phyloP scores from a whole-genome alignment of 2,113 vertebrate genomes.

The Phoxinus phoxinus region DNA sequence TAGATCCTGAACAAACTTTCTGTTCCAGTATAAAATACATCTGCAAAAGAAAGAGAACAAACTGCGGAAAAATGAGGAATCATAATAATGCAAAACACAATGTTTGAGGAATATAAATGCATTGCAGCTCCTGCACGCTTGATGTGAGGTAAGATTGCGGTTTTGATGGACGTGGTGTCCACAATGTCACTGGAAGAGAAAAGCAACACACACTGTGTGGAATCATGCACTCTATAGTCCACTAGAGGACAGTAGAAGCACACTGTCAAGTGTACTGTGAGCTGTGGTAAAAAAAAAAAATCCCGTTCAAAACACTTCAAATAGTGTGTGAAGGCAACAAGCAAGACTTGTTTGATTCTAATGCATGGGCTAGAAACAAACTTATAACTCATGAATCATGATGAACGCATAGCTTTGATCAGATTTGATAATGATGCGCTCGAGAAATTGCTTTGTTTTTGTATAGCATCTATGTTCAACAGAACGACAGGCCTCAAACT shows the following conservation, averaged over 20 bases:
- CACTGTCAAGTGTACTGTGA: slow-evolving; percentile 5
- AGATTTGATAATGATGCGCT: background rate
- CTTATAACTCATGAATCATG: too few species aligned
- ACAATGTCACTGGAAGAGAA: background rate
- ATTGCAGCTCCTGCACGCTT: background rate
- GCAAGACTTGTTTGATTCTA: background rate
- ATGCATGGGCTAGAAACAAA: background rate
- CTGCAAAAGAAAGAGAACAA: background rate
- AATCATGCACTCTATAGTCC: background rate
- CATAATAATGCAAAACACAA: background rate
- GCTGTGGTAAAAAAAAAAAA: background rate
- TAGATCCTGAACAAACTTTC: background rate
- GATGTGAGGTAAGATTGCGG: background rate
- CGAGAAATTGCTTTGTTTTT: background rate
- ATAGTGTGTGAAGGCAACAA: background rate
- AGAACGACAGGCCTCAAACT: background rate
- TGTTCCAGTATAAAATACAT: background rate
- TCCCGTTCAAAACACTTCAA: background rate
- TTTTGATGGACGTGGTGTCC: background rate
- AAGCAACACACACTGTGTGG: background rate
- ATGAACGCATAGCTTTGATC: too few species aligned
- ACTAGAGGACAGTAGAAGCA: slow-evolving; percentile 52
- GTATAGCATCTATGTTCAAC: background rate
- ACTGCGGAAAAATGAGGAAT: background rate
- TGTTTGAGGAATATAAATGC: background rate